These are phyloP conservation scores for Chiloscyllium punctatum DNA, from an alignment of 2,797 vertebrate genomes.

Conservation along the genomic window DNA sequence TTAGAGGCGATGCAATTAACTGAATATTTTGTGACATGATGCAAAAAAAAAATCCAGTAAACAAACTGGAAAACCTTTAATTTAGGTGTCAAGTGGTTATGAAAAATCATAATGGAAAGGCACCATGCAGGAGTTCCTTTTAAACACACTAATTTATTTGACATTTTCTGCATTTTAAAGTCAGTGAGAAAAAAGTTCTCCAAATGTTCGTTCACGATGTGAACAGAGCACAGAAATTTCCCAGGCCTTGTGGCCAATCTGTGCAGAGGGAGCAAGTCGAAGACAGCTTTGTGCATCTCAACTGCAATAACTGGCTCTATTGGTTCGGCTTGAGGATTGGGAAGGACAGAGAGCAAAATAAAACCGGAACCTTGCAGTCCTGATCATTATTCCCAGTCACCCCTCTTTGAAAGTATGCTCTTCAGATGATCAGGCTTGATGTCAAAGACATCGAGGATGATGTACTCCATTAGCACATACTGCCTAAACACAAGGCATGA, in stretches of 20 bases:
- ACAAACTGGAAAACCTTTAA: too few relatives aligned
- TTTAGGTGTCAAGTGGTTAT: too few relatives aligned
- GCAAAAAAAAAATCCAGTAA: too few relatives aligned
- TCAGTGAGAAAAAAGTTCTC: background rate
- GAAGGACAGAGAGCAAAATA: background rate
- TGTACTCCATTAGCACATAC: background rate
- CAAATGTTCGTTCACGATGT: background rate
- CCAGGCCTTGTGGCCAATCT: background rate
- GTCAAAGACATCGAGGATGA: background rate
- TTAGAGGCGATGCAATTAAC: background rate
- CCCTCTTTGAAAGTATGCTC: background rate
- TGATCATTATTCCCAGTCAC: background rate
- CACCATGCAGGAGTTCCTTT: background rate
- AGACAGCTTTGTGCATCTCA: background rate
- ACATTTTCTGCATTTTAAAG: background rate
- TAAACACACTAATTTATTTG: background rate
- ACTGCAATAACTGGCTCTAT: background rate
- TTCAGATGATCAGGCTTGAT: background rate
- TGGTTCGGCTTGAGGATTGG: background rate
- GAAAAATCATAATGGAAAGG: background rate
- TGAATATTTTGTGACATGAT: background rate
- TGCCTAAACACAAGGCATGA: background rate
- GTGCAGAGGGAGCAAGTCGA: background rate
- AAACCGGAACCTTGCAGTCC: background rate
- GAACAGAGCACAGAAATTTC: background rate